Base-by-base conservation (phyloP, 2,888 invertebrate genomes). In the Melinaea marsaeus region DNA sequence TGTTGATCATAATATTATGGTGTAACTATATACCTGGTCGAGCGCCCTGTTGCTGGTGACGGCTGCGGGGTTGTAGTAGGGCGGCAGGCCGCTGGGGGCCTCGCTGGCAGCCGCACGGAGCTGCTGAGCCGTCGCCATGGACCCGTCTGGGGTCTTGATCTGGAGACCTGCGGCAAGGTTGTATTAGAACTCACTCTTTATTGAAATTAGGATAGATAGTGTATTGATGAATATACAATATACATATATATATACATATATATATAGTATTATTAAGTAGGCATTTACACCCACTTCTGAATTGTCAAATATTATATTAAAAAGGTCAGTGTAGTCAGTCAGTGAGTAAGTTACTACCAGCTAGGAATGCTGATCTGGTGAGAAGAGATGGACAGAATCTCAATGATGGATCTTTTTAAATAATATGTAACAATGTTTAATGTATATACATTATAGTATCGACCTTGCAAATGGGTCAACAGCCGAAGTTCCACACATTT, bases 11-110 rank as follows among this genome's bases (percentile, higher is more conserved):
- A 5, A n/a, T 22, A 51, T 46, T 46, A 46, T 46, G 46, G 46
- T 22, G 5, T 5, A 32, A 32, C 4, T 51, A 51, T 4, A 22
- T 32, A 80, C 94, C 85, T 96, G 97, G 73, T 97, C 95, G 6
- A 96, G 94, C 79, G 97, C 96, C 77, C 96, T 95, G 67, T 94
- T 93, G 51, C 95, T 93, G 78, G 94, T 94, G 55, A 95, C 93
- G 13, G 95, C 94, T 32, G 94, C 93, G 46, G 95, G 94, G 82
- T 95, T 95, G 79, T 94, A 95, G 83, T 94, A 96, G 61, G 93
- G 93, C 4, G 95, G 95, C 55, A 93, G 83, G 11, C 73, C 71
- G 0, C 72, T 69, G 13, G 63, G 68, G 37, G 74, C 68, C 66
- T 89, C 90, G 60, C 83, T 80, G 63, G 92, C 87, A 1, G 91